These are phyloP conservation scores for Butastur rufipennis DNA, from an alignment of 2,113 vertebrate genomes.

Conservation along the genomic window DNA sequence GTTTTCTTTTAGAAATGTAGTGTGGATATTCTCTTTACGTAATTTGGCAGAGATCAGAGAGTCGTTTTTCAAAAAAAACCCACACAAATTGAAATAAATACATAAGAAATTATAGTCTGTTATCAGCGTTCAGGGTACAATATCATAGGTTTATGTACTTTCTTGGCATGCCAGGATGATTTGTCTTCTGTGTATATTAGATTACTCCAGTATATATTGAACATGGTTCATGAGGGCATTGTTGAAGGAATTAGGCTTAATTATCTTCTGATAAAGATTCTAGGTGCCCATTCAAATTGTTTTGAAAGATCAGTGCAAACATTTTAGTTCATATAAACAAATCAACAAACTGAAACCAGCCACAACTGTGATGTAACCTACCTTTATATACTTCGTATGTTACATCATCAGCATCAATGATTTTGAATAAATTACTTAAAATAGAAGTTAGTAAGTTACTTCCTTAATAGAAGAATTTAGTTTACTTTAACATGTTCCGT, in stretches of 20 bases:
- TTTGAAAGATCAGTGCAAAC: background rate
- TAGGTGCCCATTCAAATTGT: background rate
- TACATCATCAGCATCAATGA: background rate
- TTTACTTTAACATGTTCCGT: background rate
- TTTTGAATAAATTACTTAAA: background rate
- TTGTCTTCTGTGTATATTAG: background rate
- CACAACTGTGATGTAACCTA: background rate
- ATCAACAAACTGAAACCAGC: background rate
- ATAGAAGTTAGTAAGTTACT: background rate
- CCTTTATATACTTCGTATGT: background rate
- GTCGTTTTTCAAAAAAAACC: background rate
- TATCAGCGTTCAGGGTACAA: background rate
- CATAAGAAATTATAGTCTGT: background rate
- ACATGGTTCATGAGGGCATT: background rate
- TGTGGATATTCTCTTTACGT: background rate
- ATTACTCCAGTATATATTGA: background rate
- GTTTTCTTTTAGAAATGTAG: background rate
- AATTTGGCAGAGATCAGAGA: background rate
- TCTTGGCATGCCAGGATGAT: background rate
- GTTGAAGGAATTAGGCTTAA: background rate
- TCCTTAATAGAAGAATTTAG: background rate
- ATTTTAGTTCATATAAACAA: background rate
- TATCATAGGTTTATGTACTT: background rate
- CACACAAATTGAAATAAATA: background rate
- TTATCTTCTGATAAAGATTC: background rate